Base-by-base conservation (phyloP, 92 coral and sea anemone genomes). In the Palythoa grandiflora region DNA sequence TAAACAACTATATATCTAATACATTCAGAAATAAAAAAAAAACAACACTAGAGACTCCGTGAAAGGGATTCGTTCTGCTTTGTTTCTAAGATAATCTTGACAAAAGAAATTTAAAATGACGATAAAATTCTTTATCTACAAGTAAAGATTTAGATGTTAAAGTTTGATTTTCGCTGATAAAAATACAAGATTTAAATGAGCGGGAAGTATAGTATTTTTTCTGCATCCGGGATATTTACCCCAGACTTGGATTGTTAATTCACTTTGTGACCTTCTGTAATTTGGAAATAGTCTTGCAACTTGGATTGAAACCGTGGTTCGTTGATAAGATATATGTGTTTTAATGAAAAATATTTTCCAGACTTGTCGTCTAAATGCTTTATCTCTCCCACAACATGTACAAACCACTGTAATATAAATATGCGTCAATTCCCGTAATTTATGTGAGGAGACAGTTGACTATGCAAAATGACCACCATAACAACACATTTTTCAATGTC, bases 301-400 rank as follows among this genome's bases (percentile, higher is more conserved):
- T 44, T 8, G 50, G 7, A 44, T 3, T 44, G 50, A 8, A 44
- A 44, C 50, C 50, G 50, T 44, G 50, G 50, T 59, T 59, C 65
- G 78, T 37, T 44, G 9, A 16, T n/a, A 3, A 2, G 78, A 44
- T 4, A 72, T 50, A 6, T 7, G 16, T 78, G 83, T 37, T 53
- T 51, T 52, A 51, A 77, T 54, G 68, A 78, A 2, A 12, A 55
- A 48, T 35, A 21, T 17, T 36, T 10, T 21, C 63, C 75, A 81
- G 86, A 81, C 86, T 39, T 17, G 60, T 28, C 21, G 75, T 81
- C 86, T 65, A 75, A 66, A 65, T 39, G 57, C 40, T 13, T 81
- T 81, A 81, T 81, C 61, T 47, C 19, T 11, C n/a, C 38, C 57
- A 21, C 63, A 65, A 37, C 57, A 48, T 80, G 12, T 51, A 57